phyloP scores from a whole-genome alignment of 2,113 vertebrate genomes.

The Centropristis striata region DNA sequence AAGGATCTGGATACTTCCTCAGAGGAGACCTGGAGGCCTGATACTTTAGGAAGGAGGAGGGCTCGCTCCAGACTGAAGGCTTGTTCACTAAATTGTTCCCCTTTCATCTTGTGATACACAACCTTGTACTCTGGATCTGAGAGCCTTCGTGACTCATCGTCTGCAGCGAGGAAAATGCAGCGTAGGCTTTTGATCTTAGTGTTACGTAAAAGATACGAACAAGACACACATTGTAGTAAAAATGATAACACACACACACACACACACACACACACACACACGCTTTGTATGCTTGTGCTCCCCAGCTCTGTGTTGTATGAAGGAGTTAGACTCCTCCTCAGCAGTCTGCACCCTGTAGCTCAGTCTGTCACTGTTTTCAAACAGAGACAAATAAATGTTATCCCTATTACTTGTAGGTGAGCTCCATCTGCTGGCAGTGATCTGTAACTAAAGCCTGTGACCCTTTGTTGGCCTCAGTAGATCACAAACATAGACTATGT shows the following conservation, averaged over 20 bases:
- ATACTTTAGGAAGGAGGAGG: slow-evolving; percentile 1
- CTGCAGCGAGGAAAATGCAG: slow-evolving; percentile 15
- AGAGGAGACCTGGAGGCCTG: not conserved
- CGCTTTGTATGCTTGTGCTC: not conserved
- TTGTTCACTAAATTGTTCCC: slow-evolving; percentile 5
- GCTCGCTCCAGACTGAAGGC: slow-evolving; percentile 8
- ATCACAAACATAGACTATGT: slow-evolving; percentile 3
- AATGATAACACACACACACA: not conserved
- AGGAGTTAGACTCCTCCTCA: slow-evolving; percentile 34
- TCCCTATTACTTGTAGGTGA: not conserved
- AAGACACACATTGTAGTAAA: not conserved
- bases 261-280: not conserved
- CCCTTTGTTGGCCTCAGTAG: slow-evolving; percentile 22
- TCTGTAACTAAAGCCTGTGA: slow-evolving; percentile 8
- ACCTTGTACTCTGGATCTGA: slow-evolving; percentile 25
- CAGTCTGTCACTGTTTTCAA: slow-evolving; percentile 35
- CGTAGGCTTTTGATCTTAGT: slow-evolving; percentile 18
- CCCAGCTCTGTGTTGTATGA: slow-evolving; percentile 8
- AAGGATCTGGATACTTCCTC: not conserved
- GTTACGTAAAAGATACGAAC: slow-evolving; percentile 7
- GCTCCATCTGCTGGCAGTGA: slow-evolving; percentile 62
- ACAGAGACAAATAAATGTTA: not conserved
- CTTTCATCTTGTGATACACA: slow-evolving; percentile 42
- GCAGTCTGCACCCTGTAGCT: slow-evolving; percentile 39
- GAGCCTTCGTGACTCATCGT: slow-evolving; percentile 46